These are phyloP conservation scores for Sphaerodactylus townsendi DNA, from an alignment of 2,113 vertebrate genomes.

Conservation along the genomic window DNA sequence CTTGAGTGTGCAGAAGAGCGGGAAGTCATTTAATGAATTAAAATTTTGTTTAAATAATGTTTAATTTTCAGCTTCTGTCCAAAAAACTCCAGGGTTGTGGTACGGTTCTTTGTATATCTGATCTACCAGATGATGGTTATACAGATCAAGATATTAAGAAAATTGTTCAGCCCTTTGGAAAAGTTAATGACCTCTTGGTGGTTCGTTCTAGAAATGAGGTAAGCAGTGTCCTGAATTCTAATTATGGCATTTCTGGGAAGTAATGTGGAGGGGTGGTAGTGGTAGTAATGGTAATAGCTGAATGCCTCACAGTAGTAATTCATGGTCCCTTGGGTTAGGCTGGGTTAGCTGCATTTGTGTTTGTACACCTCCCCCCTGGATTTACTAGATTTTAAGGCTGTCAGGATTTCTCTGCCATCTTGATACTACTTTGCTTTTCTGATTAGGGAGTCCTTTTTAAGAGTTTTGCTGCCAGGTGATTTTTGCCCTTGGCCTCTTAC, in stretches of 20 bases:
- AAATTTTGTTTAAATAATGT: not conserved
- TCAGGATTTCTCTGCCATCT: not conserved
- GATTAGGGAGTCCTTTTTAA: not conserved
- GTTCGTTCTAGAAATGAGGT: slow-evolving; percentile 79
- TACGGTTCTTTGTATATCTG: slow-evolving; percentile 73
- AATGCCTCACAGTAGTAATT: not conserved
- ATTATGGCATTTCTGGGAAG: not conserved
- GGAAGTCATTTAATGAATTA: not conserved
- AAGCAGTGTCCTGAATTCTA: not conserved
- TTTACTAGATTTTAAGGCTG: no score
- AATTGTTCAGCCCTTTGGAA: slow-evolving; percentile 79
- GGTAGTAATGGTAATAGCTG: not conserved
- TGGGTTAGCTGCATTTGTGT: not conserved
- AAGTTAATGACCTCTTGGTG: slow-evolving; percentile 75
- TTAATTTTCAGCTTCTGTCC: slow-evolving; percentile 52
- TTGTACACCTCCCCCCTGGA: not conserved
- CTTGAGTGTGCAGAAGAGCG: not conserved
- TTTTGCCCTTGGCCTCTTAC: no score
- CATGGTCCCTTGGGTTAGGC: not conserved
- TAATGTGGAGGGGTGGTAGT: no score
- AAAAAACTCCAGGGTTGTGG: slow-evolving; percentile 62
- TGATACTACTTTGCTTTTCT: no score
- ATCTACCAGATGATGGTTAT: slow-evolving; percentile 74
- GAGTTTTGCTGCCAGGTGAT: not conserved
- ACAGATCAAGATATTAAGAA: slow-evolving; percentile 77